Evolutionary conservation across 1,140 invertebrate species (phyloP), one percentile per base, ranked within the genome.

Genomic region (Drosophila kepulauana): DNA sequence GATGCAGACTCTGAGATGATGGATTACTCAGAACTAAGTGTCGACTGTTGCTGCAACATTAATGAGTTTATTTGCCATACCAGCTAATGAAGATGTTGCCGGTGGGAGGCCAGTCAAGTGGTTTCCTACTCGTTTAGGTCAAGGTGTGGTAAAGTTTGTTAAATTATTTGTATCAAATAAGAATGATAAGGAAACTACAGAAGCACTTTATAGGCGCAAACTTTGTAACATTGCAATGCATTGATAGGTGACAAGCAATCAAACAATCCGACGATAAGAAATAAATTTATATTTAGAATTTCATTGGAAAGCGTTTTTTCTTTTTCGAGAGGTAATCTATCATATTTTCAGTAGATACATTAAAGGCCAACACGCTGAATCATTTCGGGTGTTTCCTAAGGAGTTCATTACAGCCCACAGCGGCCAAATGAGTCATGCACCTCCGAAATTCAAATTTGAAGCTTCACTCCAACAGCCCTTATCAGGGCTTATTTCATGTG

Each of bases 11-110:
- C 33, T 49, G 66, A 57, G 49, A 61, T 72, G 58, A 35, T 67
- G 61, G 41, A 20, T 20, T 20, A 20, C 16, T 20, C 16, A 20
- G 16, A 25, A 25, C 20, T 25, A 25, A 25, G 62, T 56, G 51
- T 52, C 33, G 61, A 59, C 59, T 58, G 35, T 66, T 72, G 62
- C 25, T 72, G 79, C 54, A 65, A 75, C 58, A 76, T 71, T 75
- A 70, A 69, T 74, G 65, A 51, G 45, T 69, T 62, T 69, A 41
- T 68, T 68, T 52, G 70, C 51, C n/a, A 15, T 13, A 7, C 11
- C 49, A 61, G 64, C 54, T 79, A 81, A 75, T 81, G 67, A 75
- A 78, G 78, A 58, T 52, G 71, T 69, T 71, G 59, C 61, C 68
- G 52, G 33, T 11, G 8, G 43, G 57, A 11, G 43, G 28, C 43